phyloP scores from a whole-genome alignment of 1,140 invertebrate species.

The Lepidurus packardi region DNA sequence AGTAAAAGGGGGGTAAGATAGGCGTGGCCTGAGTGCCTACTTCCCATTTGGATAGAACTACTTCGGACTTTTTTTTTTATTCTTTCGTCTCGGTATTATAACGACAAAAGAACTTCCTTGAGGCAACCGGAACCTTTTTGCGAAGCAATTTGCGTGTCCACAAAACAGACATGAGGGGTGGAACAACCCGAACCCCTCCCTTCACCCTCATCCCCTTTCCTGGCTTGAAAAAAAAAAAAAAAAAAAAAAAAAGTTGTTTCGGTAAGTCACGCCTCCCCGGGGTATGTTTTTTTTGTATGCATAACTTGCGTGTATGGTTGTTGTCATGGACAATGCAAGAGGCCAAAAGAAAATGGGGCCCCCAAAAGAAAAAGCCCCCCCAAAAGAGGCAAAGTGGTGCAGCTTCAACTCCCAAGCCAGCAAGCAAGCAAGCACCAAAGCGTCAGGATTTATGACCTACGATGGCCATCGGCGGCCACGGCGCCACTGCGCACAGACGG shows the following conservation, averaged over 20 bases:
- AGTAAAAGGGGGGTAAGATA: too few relatives aligned
- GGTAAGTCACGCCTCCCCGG: not conserved
- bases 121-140: too few relatives aligned
- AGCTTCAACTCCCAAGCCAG: not conserved
- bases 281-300: not conserved
- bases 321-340: not conserved
- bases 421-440: not conserved
- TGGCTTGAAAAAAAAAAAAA: not conserved
- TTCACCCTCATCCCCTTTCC: not conserved
- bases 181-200: too few relatives aligned
- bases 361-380: too few relatives aligned
- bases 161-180: too few relatives aligned
- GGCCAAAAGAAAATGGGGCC: too few relatives aligned
- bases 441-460: constrained; percentile 23
- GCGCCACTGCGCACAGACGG: constrained; percentile 16
- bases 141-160: too few relatives aligned
- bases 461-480: constrained; percentile 19
- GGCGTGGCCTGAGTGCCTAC: too few relatives aligned
- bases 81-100: too few relatives aligned
- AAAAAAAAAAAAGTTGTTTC: not conserved
- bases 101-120: too few relatives aligned
- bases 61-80: too few relatives aligned
- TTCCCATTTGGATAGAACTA: too few relatives aligned
- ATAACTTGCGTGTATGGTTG: not conserved
- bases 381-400: not conserved